A percentile compares a stretch with the other conserved stretches of the same genome.
Conservation (phyloP, 2,113 vertebrate genomes). For the Dipodomys ordii region DNA sequence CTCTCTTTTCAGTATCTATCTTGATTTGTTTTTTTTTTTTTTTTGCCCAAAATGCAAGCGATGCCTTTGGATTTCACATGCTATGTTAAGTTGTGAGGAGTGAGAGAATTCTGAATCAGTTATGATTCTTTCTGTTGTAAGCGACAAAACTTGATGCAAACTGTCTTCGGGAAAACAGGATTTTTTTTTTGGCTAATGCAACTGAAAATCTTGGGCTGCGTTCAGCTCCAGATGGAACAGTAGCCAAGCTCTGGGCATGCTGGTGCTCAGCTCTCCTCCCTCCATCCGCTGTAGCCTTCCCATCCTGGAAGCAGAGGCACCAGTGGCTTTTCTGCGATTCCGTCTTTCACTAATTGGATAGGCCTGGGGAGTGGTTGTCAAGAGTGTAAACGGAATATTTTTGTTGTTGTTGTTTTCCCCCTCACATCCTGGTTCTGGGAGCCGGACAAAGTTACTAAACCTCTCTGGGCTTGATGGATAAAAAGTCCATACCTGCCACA, state of each 20-base stretch:
- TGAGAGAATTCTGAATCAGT: conserved; percentile 34
- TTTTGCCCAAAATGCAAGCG: background rate
- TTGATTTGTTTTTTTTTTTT: background rate
- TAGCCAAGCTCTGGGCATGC: background rate
- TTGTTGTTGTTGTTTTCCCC: too few relatives aligned
- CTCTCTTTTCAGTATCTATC: background rate
- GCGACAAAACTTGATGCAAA: conserved; percentile 69
- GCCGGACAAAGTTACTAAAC: background rate
- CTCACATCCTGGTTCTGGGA: background rate
- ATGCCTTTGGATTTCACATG: conserved; percentile 54
- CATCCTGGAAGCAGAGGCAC: accelerated
- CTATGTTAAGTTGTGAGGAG: conserved; percentile 52
- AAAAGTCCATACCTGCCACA: too few relatives aligned
- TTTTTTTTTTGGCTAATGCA: conserved; percentile 35
- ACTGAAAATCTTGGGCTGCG: background rate
- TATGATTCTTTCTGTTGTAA: conserved; percentile 54
- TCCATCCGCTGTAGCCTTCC: background rate
- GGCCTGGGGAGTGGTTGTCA: background rate
- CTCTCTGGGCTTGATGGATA: background rate
- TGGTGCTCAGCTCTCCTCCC: background rate
- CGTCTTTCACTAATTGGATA: background rate
- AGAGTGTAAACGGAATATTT: background rate
- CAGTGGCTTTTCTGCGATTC: background rate
- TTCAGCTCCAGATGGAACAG: conserved; percentile 21
- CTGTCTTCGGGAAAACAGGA: conserved; percentile 70